Evolutionary conservation across 2,113 vertebrate genomes (phyloP).

Genomic region (Percina caprodes): DNA sequence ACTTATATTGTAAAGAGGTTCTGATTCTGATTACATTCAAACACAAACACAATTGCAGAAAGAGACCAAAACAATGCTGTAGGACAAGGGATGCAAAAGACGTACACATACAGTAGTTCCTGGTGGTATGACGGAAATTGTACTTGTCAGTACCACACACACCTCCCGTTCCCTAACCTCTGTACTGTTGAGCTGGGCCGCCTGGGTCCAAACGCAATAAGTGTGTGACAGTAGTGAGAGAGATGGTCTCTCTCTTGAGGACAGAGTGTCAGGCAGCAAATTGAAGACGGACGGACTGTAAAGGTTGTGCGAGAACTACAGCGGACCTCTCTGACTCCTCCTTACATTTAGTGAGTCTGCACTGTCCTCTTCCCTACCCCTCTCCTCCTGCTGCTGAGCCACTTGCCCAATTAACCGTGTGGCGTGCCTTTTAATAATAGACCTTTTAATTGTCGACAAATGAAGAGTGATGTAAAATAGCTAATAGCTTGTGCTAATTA

Average conservation of each 20-base stretch:
- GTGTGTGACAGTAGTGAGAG: constrained; percentile 33
- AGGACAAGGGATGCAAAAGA: neutral
- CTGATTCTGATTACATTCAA: neutral
- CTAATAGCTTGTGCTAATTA: constrained; percentile 93
- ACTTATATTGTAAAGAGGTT: neutral
- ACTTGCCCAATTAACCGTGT: constrained; percentile 88
- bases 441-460: constrained; percentile 92
- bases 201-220: constrained; percentile 33
- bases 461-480: constrained; percentile 93
- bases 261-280: constrained; percentile 52
- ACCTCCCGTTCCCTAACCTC: constrained; percentile 27
- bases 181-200: constrained; percentile 21
- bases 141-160: constrained; percentile 13
- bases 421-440: constrained; percentile 90
- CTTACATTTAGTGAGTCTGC: constrained; percentile 3
- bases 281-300: constrained; percentile 54
- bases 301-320: constrained; percentile 57
- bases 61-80: neutral
- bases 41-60: neutral
- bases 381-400: constrained; percentile 74
- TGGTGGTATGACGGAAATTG: constrained; percentile 15
- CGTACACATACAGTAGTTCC: neutral
- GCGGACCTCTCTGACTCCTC: constrained; percentile 44
- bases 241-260: constrained; percentile 45
- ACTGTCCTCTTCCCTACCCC: constrained; percentile 44